phyloP scores from a whole-genome alignment of 2,797 vertebrate species.

The Liparis tanakae region DNA sequence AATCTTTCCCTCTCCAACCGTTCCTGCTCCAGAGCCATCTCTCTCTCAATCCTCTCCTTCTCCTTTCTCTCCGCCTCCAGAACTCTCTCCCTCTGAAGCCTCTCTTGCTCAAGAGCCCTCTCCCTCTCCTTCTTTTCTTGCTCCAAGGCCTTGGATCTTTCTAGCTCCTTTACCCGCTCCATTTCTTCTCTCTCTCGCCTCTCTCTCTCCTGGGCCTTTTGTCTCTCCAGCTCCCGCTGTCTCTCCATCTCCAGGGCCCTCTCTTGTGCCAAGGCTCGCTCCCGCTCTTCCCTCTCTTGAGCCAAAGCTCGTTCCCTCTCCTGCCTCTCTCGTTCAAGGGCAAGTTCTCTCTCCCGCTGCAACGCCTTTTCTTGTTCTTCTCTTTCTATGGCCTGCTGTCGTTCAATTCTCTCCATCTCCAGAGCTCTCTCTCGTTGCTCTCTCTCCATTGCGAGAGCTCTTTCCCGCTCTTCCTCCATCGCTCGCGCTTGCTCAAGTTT shows the following conservation, averaged over 20 bases:
- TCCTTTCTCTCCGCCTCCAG: constrained; percentile 59
- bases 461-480: constrained; percentile 62
- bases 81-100: constrained; percentile 32
- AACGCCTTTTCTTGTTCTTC: constrained; percentile 68
- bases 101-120: constrained; percentile 55
- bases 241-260: constrained; percentile 67
- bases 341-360: constrained; percentile 63
- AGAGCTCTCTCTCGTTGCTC: constrained; percentile 65
- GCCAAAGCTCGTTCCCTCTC: constrained; percentile 67
- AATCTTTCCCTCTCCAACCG: constrained; percentile 37
- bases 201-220: constrained; percentile 64
- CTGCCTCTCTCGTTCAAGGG: constrained; percentile 66
- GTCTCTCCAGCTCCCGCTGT: constrained; percentile 65
- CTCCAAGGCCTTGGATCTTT: constrained; percentile 48
- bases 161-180: constrained; percentile 62
- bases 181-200: constrained; percentile 62
- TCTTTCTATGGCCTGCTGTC: constrained; percentile 74
- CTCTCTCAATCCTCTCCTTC: constrained; percentile 56
- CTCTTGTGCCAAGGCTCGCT: constrained; percentile 61
- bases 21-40: constrained; percentile 57
- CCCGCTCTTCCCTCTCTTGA: constrained; percentile 59
- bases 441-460: constrained; percentile 54
- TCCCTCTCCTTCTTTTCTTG: constrained; percentile 50
- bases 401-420: constrained; percentile 66
- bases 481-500: constrained; percentile 66